A percentile compares a stretch with the other conserved stretches of the same genome.
Conservation (phyloP, 2,113 vertebrate genomes). For the Anarhynchus alexandrinus region DNA sequence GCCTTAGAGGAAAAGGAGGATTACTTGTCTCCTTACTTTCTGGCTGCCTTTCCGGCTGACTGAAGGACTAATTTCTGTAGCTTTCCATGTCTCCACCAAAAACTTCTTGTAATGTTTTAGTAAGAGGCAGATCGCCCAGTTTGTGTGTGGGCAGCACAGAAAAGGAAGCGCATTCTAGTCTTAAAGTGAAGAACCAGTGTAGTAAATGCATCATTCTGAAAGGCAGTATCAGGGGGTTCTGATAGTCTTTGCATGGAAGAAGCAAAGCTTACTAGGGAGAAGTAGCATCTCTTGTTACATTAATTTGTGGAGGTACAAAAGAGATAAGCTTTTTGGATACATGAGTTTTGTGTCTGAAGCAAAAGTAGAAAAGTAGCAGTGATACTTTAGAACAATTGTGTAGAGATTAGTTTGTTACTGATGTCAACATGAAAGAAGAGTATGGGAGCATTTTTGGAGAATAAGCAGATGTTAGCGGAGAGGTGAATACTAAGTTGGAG, state of each 20-base stretch:
- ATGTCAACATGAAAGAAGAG: background rate
- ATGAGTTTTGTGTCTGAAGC: background rate
- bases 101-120: background rate
- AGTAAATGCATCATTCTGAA: background rate
- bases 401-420: background rate
- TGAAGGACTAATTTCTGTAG: background rate
- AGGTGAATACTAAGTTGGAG: background rate
- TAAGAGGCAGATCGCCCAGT: background rate
- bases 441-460: background rate
- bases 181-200: background rate
- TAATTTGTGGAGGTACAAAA: background rate
- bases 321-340: background rate
- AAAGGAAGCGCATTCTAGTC: background rate
- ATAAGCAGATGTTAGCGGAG: background rate
- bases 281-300: background rate
- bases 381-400: background rate
- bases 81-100: background rate
- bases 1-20: background rate
- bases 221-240: background rate
- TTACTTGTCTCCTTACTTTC: background rate
- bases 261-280: background rate
- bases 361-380: background rate
- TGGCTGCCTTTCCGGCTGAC: background rate
- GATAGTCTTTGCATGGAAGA: background rate
- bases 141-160: no score